phyloP scores from a whole-genome alignment of 2,113 vertebrate genomes.

The Ciconia maguari region DNA sequence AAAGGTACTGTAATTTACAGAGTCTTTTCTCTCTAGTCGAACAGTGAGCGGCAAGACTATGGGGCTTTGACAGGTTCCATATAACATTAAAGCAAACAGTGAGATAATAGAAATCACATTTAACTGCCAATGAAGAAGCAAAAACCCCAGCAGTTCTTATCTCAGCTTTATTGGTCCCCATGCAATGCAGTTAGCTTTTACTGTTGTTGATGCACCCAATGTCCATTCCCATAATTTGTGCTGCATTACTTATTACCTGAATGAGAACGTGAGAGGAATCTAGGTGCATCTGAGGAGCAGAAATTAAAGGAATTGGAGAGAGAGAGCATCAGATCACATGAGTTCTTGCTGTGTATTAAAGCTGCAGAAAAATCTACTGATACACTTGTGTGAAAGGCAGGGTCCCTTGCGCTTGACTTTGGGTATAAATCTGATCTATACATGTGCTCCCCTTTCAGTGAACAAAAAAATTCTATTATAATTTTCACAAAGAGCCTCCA shows the following conservation, averaged over 20 bases:
- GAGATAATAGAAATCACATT: slow-evolving; percentile 65
- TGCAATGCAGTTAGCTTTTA: slow-evolving; percentile 24
- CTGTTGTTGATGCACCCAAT: slow-evolving; percentile 5
- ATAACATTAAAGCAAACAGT: slow-evolving; percentile 64
- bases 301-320: background rate
- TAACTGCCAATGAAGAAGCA: slow-evolving; percentile 57
- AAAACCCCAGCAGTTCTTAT: slow-evolving; percentile 48
- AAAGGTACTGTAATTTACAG: background rate
- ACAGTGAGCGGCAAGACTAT: background rate
- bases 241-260: background rate
- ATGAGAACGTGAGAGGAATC: slow-evolving; percentile 19
- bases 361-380: background rate
- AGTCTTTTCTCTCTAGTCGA: slow-evolving; percentile 15
- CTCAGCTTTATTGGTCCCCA: slow-evolving; percentile 32
- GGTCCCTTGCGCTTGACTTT: background rate
- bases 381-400: background rate
- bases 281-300: background rate
- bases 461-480: background rate
- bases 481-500: background rate
- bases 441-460: background rate
- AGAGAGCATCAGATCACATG: background rate
- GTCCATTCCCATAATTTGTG: slow-evolving; percentile 38
- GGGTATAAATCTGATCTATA: background rate
- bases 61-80: slow-evolving; percentile 54
- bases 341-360: background rate